A percentile compares a stretch with the other conserved stretches of the same genome.
Evolutionary conservation across 2,888 invertebrate species (phyloP).

Genomic region (Pinctada fucata): DNA sequence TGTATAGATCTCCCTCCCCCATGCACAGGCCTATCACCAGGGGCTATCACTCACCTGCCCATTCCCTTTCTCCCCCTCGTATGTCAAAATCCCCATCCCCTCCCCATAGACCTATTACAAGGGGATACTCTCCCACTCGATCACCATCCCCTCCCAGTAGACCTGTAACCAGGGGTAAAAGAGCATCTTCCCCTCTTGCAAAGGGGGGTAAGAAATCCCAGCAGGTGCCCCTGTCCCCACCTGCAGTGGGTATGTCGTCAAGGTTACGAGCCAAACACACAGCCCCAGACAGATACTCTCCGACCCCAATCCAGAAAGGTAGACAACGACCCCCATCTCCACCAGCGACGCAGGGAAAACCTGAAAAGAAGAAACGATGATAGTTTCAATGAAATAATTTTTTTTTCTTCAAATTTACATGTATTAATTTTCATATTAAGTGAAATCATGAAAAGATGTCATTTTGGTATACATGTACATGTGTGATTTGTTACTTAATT

Average conservation of each 20-base stretch:
- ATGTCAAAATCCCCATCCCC: slow-evolving; percentile 43
- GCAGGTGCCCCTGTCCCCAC: slow-evolving; percentile 38
- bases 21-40: slow-evolving; percentile 47
- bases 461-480: too few relatives aligned
- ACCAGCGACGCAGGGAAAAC: slow-evolving; percentile 24
- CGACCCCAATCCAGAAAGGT: slow-evolving; percentile 46
- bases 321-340: slow-evolving; percentile 39
- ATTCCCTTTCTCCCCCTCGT: slow-evolving; percentile 26
- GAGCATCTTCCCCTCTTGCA: slow-evolving; percentile 43
- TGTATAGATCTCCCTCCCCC: slow-evolving; percentile 44
- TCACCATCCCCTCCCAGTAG: slow-evolving; percentile 40
- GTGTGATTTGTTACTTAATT: too few relatives aligned
- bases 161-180: slow-evolving; percentile 44
- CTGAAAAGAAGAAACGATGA: background rate
- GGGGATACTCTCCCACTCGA: slow-evolving; percentile 48
- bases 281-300: slow-evolving; percentile 27
- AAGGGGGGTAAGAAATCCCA: slow-evolving; percentile 16
- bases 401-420: too few relatives aligned
- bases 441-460: too few relatives aligned
- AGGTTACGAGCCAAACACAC: slow-evolving; percentile 28
- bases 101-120: slow-evolving; percentile 43
- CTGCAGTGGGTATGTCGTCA: background rate
- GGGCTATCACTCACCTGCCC: slow-evolving; percentile 13
- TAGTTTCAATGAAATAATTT: too few relatives aligned
- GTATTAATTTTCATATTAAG: too few relatives aligned